phyloP scores from a whole-genome alignment of 2,113 vertebrate genomes.

The Leptosomus discolor region DNA sequence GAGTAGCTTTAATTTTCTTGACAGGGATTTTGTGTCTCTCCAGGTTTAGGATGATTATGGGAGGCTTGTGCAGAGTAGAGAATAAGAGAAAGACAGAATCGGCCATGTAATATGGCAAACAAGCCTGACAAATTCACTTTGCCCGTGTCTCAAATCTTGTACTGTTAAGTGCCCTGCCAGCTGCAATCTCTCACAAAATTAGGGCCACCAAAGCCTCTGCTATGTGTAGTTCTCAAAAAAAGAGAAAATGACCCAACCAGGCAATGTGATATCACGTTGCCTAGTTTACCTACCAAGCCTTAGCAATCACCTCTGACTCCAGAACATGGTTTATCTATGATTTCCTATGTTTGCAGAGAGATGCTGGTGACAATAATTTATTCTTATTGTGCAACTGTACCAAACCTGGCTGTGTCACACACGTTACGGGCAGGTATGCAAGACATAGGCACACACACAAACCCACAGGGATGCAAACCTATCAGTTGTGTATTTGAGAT shows the following conservation, averaged over 20 bases:
- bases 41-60: neutral
- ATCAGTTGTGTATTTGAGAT: neutral
- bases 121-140: neutral
- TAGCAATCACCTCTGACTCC: neutral
- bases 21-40: neutral
- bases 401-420: neutral
- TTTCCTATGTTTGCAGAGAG: neutral
- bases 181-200: neutral
- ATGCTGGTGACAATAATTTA: neutral
- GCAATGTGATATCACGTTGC: neutral
- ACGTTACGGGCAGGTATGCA: rapidly evolving
- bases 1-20: neutral
- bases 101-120: rapidly evolving
- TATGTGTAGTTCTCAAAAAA: neutral
- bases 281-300: neutral
- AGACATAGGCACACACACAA: neutral
- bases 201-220: neutral
- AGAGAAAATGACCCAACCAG: neutral
- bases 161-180: neutral
- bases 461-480: neutral
- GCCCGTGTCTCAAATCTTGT: neutral
- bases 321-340: neutral
- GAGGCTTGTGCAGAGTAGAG: neutral
- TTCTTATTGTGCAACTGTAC: neutral
- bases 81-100: neutral